Evolutionary conservation across 1,140 invertebrate genomes (phyloP).

Genomic region (Drosophila lacteicornis): DNA sequence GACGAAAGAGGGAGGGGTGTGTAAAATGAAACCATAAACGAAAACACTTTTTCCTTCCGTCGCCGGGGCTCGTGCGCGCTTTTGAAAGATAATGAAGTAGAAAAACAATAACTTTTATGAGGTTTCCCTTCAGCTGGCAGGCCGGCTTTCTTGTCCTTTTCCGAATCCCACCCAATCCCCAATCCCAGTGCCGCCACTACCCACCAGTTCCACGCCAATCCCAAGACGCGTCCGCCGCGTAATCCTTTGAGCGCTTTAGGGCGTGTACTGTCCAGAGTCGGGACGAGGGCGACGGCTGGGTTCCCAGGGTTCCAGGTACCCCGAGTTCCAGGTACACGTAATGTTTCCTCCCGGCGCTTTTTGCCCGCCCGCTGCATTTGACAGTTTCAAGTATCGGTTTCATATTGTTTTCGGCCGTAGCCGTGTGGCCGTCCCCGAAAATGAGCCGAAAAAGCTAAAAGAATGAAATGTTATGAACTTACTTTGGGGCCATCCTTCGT

Average conservation of each 20-base stretch:
- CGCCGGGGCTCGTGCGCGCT: conserved; percentile 36
- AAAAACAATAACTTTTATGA: conserved; percentile 84
- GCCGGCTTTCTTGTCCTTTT: background rate
- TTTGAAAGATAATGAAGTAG: conserved; percentile 83
- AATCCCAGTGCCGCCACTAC: background rate
- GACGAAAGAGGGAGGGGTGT: conserved; percentile 19
- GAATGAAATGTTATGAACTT: conserved; percentile 41
- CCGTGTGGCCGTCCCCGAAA: conserved; percentile 24
- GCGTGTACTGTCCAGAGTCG: conserved; percentile 47
- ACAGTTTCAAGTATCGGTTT: conserved; percentile 79
- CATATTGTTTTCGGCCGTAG: conserved; percentile 57
- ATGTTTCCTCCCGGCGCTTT: conserved; percentile 14
- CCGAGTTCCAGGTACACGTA: conserved; percentile 34
- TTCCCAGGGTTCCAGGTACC: conserved; percentile 3
- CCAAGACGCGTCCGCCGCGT: conserved; percentile 34
- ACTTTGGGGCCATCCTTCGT: background rate
- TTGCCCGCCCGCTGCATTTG: conserved; percentile 53
- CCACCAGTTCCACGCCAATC: conserved; percentile 1
- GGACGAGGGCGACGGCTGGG: no score
- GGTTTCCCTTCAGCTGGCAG: conserved; percentile 61
- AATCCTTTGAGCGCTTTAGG: conserved; percentile 80
- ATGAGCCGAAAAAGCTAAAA: conserved; percentile 20
- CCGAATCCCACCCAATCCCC: background rate
- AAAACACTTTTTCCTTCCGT: conserved; percentile 58
- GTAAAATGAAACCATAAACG: conserved; percentile 81